These are phyloP conservation scores for Characodon lateralis DNA, from an alignment of 2,797 vertebrate species.

Conservation along the genomic window DNA sequence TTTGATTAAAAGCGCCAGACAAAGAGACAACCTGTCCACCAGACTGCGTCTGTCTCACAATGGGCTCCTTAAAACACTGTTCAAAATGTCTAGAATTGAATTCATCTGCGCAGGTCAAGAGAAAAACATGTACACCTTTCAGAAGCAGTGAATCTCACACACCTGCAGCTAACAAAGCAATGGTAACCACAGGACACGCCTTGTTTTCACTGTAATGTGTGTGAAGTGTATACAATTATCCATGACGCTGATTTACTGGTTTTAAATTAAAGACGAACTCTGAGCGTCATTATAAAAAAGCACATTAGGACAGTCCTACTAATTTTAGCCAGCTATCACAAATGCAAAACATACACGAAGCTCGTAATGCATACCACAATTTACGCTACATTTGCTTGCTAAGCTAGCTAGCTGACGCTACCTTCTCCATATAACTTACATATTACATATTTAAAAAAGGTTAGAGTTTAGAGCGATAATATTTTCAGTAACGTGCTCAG, in stretches of 20 bases:
- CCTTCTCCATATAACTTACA: neutral
- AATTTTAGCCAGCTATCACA: rapidly evolving
- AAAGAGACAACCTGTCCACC: neutral
- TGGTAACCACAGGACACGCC: neutral
- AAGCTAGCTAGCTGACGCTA: conserved; percentile 24
- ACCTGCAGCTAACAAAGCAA: conserved; percentile 9
- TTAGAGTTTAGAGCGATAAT: neutral
- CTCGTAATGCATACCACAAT: neutral
- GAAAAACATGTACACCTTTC: neutral
- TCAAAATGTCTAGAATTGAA: neutral
- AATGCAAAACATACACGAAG: neutral
- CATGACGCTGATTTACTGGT: neutral
- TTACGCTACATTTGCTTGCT: conserved; percentile 1
- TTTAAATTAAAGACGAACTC: neutral
- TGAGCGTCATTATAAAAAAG: neutral
- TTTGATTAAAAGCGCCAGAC: neutral
- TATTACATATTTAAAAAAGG: neutral
- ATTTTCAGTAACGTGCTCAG: neutral
- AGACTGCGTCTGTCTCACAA: neutral
- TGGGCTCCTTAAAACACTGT: neutral
- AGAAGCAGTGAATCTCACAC: neutral
- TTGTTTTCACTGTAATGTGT: neutral
- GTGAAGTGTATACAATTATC: neutral
- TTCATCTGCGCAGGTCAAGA: neutral
- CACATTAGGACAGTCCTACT: rapidly evolving